Conservation (phyloP, 2,888 invertebrate genomes). For the Phyllotreta striolata region DNA sequence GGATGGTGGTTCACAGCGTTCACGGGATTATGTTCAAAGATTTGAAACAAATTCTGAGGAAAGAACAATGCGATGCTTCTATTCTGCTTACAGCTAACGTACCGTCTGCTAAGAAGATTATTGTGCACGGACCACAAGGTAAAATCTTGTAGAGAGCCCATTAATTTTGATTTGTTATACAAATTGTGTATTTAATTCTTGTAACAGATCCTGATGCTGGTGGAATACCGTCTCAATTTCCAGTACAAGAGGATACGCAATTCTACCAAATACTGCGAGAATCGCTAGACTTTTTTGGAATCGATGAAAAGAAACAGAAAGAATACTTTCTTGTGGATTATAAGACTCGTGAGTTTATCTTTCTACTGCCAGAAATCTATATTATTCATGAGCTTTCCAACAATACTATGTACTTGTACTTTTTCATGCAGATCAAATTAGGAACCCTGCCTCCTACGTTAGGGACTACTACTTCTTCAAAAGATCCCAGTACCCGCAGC, state of each 20-base stretch:
- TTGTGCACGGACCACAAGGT: constrained; percentile 92
- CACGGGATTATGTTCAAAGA: constrained; percentile 99
- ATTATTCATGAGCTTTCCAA: constrained; percentile 7
- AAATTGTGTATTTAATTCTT: constrained; percentile 7
- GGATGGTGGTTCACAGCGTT: constrained; percentile 99
- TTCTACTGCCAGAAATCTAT: neutral
- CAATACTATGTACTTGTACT: too few species aligned
- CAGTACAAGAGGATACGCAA: constrained; percentile 97
- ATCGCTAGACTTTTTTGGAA: constrained; percentile 95
- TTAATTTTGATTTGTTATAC: constrained; percentile 1
- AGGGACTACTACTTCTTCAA: constrained; percentile 81
- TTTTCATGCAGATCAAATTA: constrained; percentile 83
- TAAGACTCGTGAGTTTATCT: constrained; percentile 84
- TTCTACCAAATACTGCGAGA: constrained; percentile 95
- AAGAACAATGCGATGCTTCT: constrained; percentile 99
- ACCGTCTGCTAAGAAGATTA: constrained; percentile 98
- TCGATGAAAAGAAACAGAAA: constrained; percentile 87
- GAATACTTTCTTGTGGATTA: constrained; percentile 97
- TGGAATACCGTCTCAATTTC: constrained; percentile 97
- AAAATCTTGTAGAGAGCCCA: constrained; percentile 28
- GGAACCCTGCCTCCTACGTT: constrained; percentile 94
- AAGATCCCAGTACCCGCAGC: constrained; percentile 96
- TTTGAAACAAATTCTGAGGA: constrained; percentile 95
- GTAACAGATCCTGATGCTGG: constrained; percentile 80
- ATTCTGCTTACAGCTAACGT: constrained; percentile 98